Conservation (phyloP, 1,140 invertebrate species). For the Trachymyrmex septentrionalis region DNA sequence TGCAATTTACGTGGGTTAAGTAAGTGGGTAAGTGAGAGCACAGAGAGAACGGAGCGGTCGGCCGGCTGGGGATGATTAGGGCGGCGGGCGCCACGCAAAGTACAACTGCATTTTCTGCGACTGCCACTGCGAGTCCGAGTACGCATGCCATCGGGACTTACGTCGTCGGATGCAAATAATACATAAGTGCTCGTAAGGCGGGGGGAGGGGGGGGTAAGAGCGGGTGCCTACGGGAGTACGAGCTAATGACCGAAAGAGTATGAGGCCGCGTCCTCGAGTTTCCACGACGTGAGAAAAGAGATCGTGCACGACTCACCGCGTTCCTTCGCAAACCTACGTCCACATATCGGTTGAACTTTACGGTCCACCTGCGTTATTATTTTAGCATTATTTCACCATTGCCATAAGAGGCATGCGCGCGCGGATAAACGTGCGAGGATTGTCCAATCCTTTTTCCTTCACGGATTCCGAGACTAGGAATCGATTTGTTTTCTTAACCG, state of each 20-base stretch:
- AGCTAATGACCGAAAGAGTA: slow-evolving; percentile 77
- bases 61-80: slow-evolving; percentile 72
- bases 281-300: slow-evolving; percentile 72
- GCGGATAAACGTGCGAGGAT: neutral
- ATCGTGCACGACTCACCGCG: slow-evolving; percentile 55
- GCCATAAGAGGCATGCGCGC: neutral
- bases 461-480: neutral
- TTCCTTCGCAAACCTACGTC: neutral
- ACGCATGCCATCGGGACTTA: slow-evolving; percentile 75
- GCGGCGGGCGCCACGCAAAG: slow-evolving; percentile 71
- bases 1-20: slow-evolving; percentile 60
- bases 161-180: slow-evolving; percentile 76
- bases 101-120: slow-evolving; percentile 70
- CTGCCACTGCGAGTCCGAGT: slow-evolving; percentile 61
- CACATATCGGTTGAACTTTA: slow-evolving; percentile 9
- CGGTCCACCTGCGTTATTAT: slow-evolving; percentile 22
- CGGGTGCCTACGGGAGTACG: slow-evolving; percentile 60
- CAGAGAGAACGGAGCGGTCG: slow-evolving; percentile 18
- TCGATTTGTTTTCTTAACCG: neutral
- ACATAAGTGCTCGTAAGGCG: slow-evolving; percentile 65
- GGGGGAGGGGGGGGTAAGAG: no score
- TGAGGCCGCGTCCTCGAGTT: slow-evolving; percentile 75
- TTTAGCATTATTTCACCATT: slow-evolving; percentile 6
- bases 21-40: slow-evolving; percentile 66
- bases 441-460: neutral